Percentiles rank a stretch among this genome's conserved stretches.
These are phyloP conservation scores for Acanthochromis polyacanthus DNA, from an alignment of 2,113 vertebrate genomes.

Conservation along the genomic window DNA sequence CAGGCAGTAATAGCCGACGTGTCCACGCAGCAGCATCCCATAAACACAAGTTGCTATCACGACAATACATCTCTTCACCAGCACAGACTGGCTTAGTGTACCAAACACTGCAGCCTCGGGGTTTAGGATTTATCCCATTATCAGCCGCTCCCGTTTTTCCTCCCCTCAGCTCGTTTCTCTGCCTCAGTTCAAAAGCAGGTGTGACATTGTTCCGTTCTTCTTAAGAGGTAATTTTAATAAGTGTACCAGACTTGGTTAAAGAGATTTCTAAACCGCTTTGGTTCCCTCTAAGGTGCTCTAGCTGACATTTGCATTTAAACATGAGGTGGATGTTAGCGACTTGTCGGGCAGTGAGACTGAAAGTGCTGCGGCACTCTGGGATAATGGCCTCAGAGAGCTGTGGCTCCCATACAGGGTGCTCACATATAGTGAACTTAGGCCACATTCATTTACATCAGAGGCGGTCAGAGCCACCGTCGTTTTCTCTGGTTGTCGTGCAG, in stretches of 20 bases:
- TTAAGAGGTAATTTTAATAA: conserved; percentile 27
- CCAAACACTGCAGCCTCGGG: conserved; percentile 56
- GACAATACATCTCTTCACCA: conserved; percentile 46
- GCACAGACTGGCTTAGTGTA: conserved; percentile 47
- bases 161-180: conserved; percentile 12
- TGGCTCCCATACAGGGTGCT: neutral
- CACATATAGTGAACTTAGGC: conserved; percentile 28
- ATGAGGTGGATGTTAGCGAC: conserved; percentile 38
- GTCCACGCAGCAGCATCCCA: neutral
- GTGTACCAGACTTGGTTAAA: conserved; percentile 15
- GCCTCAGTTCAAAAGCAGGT: conserved; percentile 34
- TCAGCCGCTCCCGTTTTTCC: conserved; percentile 36
- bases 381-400: conserved; percentile 49
- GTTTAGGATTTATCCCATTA: conserved; percentile 56
- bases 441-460: conserved; percentile 61
- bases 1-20: conserved; percentile 7
- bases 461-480: conserved; percentile 28
- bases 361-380: conserved; percentile 33
- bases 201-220: conserved; percentile 32
- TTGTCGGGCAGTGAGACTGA: conserved; percentile 26
- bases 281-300: conserved; percentile 27
- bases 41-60: conserved; percentile 68
- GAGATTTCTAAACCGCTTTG: conserved; percentile 17
- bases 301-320: conserved; percentile 68
- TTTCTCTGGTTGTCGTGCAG: conserved; percentile 32